Conservation (phyloP, 2,113 vertebrate species). For the Etia nguti region DNA sequence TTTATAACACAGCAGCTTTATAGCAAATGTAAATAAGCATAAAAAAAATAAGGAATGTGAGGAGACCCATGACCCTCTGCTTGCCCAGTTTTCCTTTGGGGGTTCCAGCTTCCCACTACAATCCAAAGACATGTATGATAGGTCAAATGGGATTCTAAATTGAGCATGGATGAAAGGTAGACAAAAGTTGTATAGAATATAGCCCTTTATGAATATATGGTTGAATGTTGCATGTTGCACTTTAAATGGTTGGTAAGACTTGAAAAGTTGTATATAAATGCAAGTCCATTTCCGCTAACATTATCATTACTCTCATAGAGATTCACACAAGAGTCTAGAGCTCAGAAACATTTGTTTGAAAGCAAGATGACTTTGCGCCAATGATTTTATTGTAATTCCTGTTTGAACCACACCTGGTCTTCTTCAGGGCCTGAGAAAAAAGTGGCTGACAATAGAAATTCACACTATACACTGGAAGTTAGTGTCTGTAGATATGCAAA, state of each 20-base stretch:
- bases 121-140: neutral
- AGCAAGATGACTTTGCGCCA: neutral
- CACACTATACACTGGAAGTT: neutral
- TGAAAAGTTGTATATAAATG: neutral
- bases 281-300: neutral
- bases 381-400: neutral
- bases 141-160: neutral
- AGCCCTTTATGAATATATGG: neutral
- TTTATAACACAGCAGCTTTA: neutral
- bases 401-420: neutral
- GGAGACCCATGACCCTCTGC: neutral
- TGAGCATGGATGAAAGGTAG: neutral
- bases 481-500: neutral
- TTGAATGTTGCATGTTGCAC: neutral
- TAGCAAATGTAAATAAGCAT: neutral
- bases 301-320: neutral
- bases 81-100: neutral
- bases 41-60: neutral
- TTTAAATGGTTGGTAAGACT: neutral
- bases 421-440: neutral
- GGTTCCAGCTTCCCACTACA: neutral
- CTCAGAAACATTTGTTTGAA: neutral
- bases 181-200: neutral
- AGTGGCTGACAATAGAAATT: neutral
- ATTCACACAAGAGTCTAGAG: neutral